Base-by-base conservation (phyloP, 2,797 vertebrate genomes). In the Poecilia gillii region DNA sequence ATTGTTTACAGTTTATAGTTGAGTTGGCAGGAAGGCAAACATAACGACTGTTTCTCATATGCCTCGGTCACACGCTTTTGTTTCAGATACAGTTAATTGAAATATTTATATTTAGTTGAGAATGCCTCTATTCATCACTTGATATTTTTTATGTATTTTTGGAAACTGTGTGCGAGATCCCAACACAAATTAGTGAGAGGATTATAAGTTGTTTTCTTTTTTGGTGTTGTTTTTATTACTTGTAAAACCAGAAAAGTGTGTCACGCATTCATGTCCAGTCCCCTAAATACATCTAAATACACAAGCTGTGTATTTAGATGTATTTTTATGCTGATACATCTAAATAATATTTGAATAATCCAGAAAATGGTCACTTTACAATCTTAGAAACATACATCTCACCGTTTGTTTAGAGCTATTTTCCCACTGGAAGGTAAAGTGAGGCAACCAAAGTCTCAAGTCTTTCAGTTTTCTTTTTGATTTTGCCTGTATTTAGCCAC, bases 1-100 rank as follows among this genome's bases (percentile, higher is more conserved):
- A 89, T 81, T 91, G 90, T 91, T 92, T 91, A 91, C 88, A 76
- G 83, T 79, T 77, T 90, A 91, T 87, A 77, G 82, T 77, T 77
- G 81, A 81, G 51, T 62, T 92, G 90, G 90, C 89, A 88, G 78
- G 28, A 83, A 28, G 74, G 87, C 45, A 80, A 85, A 39, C 0
- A 1, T 47, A 70, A 28, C 49, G 81, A 79, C 83, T 91, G 90
- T 85, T 90, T 87, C 83, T 89, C 84, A 91, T 90, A 84, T 91
- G 73, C 62, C 46, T 86, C 77, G 51, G 72, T 81, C 80, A 73
- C 74, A 82, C 78, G 84, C 78, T 84, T 81, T 62, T 82, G 73
- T 81, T 85, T 86, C 78, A 74, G 39, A 89, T 78, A 36, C 7
- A 16, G n/a, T 74, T 81, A 71, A 87, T 36, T 76, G 71, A 49